phyloP scores from a whole-genome alignment of 2,113 vertebrate genomes.

The Protobothrops flavoviridis region DNA sequence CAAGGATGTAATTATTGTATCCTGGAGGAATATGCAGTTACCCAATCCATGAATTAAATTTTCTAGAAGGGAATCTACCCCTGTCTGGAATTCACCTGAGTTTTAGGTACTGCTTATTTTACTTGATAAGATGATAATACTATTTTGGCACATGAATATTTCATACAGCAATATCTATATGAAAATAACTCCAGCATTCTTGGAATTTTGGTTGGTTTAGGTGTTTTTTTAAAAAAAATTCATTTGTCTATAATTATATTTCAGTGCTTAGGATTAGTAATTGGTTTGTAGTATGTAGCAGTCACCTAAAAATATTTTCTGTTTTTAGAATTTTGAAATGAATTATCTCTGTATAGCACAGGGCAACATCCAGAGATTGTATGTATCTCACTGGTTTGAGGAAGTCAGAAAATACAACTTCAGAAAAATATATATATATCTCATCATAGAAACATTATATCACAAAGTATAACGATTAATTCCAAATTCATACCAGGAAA shows the following conservation, averaged over 20 bases:
- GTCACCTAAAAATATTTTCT: slow-evolving; percentile 9
- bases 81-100: background rate
- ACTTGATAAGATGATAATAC: background rate
- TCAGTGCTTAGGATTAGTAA: background rate
- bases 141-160: slow-evolving; percentile 39
- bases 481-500: background rate
- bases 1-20: slow-evolving; percentile 20
- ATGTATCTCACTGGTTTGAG: slow-evolving; percentile 25
- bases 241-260: slow-evolving; percentile 16
- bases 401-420: background rate
- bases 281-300: slow-evolving; percentile 32
- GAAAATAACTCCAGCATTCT: background rate
- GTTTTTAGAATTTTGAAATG: slow-evolving; percentile 35
- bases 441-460: background rate
- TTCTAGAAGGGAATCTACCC: slow-evolving; percentile 39
- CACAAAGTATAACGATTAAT: background rate
- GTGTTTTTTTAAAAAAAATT: background rate
- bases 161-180: slow-evolving; percentile 21
- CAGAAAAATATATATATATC: background rate
- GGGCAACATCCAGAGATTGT: background rate
- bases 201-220: background rate
- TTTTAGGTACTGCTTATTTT: slow-evolving; percentile 33
- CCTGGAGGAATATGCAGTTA: slow-evolving; percentile 44
- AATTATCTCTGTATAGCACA: slow-evolving; percentile 15
- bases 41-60: slow-evolving; percentile 37